phyloP scores from a whole-genome alignment of 2,113 vertebrate genomes.

The Pseudorectes ferrugineus region DNA sequence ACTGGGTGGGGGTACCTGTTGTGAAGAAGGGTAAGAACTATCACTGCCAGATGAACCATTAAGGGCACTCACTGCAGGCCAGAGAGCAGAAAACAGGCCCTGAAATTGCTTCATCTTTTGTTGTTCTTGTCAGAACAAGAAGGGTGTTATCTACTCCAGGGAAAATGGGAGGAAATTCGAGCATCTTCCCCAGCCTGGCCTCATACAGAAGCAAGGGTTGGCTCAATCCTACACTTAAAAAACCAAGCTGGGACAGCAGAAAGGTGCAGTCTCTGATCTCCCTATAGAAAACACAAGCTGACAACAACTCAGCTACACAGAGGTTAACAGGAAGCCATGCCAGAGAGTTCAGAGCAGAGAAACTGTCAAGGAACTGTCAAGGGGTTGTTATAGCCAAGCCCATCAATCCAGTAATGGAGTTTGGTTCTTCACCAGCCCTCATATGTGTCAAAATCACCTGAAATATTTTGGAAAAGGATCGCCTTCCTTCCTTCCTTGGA shows the following conservation, averaged over 20 bases:
- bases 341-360: no score
- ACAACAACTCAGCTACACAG: not conserved
- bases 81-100: not conserved
- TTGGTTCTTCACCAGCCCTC: not conserved
- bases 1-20: not conserved
- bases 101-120: not conserved
- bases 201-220: not conserved
- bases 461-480: not conserved
- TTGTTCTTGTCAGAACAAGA: not conserved
- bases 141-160: not conserved
- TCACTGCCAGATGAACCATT: not conserved
- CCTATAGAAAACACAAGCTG: not conserved
- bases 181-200: not conserved
- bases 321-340: not conserved
- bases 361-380: no score
- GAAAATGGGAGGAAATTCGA: not conserved
- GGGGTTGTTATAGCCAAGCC: not conserved
- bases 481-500: not conserved
- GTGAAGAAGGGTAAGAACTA: not conserved
- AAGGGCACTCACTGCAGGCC: not conserved
- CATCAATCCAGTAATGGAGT: not conserved
- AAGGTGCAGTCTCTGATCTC: not conserved
- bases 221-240: not conserved
- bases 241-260: not conserved
- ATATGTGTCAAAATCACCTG: not conserved